Base-by-base conservation (phyloP, 2,888 invertebrate genomes). In the Camponotus fellah region DNA sequence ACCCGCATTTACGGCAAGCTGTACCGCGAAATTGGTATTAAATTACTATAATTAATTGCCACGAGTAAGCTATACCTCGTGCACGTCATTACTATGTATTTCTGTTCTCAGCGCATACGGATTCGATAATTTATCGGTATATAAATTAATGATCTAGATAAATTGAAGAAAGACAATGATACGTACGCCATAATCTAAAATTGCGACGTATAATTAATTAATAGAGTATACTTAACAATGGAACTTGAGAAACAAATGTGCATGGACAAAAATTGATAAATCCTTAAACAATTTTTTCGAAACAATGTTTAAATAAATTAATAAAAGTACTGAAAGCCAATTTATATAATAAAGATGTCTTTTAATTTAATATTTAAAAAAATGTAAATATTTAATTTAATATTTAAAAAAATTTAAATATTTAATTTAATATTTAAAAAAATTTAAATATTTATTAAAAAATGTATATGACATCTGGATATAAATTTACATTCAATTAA, bases 41-140 rank as follows among this genome's bases (percentile, higher is more conserved):
- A 79, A 82, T 66, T 71, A 84, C 84, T 71, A 46, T 84, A 71
- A 84, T 84, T 83, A 84, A 84, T 74, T 72, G 74, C 79, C 46
- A 34, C 60, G 34, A 80, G 46, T 80, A 80, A 80, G 79, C 58
- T 80, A 80, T 46, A 80, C 75, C 76, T 46, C n/a, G 58, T 46
- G 58, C 49, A 40, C 58, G 74, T 79, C 79, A 60, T 80, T 75
- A 75, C 46, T 49, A 34, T 43, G 12, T 66, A 40, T 60, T 74
- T 4, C 21, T 74, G 10, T 46, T 21, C 37, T 37, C 21, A 26
- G 37, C 26, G 14, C 14, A 14, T n/a, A 32, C n/a, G 26, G 21
- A 46, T 58, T 60, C 17, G 2, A 1, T 40, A n/a, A 40, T 69
- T 77, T 69, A 32, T 74, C 46, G 49, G 40, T 3, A 12, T 60